Evolutionary conservation across 2,888 invertebrate species (phyloP), one percentile per base, ranked within the genome.

Genomic region (Hipparchia sbordonii): DNA sequence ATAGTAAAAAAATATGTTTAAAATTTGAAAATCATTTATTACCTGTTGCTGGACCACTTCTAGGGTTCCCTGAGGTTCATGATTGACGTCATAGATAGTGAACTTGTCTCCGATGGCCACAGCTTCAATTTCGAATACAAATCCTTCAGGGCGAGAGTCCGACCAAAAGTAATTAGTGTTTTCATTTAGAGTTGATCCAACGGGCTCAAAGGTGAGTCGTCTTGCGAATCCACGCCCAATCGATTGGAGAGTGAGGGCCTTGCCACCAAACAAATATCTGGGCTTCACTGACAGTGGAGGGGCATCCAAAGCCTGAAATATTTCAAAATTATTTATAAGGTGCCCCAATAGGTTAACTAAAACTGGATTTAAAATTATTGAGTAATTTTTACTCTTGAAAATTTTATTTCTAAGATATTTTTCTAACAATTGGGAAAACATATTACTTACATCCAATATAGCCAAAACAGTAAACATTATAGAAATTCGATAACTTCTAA

Each of bases 131-230:
- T 96, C 96, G 86, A 97, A 97, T 52, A 95, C 96, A 84, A 95
- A 97, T 67, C 97, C 97, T 85, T 95, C 95, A 1, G 95, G 95
- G 76, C 95, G 91, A 54, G 96, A 97, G 89, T 97, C 97, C 45
- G 96, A 96, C 96, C 97, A 97, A 91, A 97, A 97, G 87, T 96
- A 96, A 84, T 96, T 96, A 67, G 94, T 92, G 85, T 96, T 96
- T 76, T 95, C 93, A 88, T 96, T 96, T 61, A 96, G 92, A 57
- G 94, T 93, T 52, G 94, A 94, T 62, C 93, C 91, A 71, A 95
- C 91, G 1, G 96, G 95, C 81, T 96, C 95, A 88, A 97, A 97
- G 2, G 97, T 97, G 76, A 97, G 93, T 62, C 97, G 94, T 74
- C 96, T 95, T 6, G 96, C 95, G 84, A 96, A 97, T 8, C 97